These are phyloP conservation scores for Colinus virginianus DNA, from an alignment of 2,113 vertebrate species.

Conservation along the genomic window DNA sequence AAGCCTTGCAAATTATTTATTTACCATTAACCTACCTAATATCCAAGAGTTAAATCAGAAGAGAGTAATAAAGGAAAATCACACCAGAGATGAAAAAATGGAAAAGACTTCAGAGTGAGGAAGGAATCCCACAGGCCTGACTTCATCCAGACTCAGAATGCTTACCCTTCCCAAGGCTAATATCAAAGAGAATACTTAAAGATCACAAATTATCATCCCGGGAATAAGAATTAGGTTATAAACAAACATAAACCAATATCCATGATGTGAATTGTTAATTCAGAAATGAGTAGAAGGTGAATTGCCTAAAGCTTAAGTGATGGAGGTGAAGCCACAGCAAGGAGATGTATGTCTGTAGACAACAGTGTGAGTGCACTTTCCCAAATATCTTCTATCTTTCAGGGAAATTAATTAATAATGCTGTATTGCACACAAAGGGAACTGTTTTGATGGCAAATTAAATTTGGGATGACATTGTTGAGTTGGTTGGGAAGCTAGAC, in stretches of 20 bases:
- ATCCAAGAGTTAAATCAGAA: slow-evolving; percentile 51
- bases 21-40: neutral
- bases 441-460: neutral
- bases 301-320: neutral
- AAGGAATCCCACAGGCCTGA: neutral
- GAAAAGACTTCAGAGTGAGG: neutral
- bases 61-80: slow-evolving; percentile 27
- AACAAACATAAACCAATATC: neutral
- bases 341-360: neutral
- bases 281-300: neutral
- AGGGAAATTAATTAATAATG: neutral
- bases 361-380: neutral
- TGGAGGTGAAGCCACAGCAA: neutral
- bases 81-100: neutral
- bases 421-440: neutral
- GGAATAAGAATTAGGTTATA: neutral
- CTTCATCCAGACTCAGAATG: neutral
- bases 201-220: neutral
- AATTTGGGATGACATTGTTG: neutral
- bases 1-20: neutral
- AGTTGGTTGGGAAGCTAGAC: neutral
- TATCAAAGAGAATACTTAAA: neutral
- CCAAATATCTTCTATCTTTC: neutral
- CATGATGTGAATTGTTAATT: neutral
- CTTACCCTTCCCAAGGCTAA: neutral